phyloP scores from a whole-genome alignment of 2,888 invertebrate species.

The Phrixothrix hirtus region DNA sequence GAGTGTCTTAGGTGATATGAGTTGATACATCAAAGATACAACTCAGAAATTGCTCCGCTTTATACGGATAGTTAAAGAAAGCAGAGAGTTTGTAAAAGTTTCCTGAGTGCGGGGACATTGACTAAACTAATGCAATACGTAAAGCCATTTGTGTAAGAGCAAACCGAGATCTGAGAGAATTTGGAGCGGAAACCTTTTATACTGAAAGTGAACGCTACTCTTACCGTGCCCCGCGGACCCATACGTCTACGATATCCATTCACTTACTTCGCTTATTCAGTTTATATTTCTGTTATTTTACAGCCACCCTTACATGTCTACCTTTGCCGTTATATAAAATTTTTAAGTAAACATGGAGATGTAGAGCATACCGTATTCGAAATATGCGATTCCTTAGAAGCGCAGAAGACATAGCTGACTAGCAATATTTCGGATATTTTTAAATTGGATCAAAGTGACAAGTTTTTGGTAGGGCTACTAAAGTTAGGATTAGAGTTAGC shows the following conservation, averaged over 20 bases:
- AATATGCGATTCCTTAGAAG: too few species aligned
- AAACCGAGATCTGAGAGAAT: constrained; percentile 36
- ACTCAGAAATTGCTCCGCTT: constrained; percentile 24
- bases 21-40: constrained; percentile 14
- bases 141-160: constrained; percentile 39
- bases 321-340: too few species aligned
- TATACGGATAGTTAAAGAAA: constrained; percentile 35
- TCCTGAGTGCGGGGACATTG: constrained; percentile 32
- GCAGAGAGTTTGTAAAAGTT: constrained; percentile 34
- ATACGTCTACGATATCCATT: constrained; percentile 27
- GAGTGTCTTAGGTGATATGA: constrained; percentile 1
- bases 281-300: constrained; percentile 25
- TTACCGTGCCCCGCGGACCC: constrained; percentile 27
- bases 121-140: constrained; percentile 38
- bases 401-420: too few species aligned
- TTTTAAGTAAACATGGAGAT: too few species aligned
- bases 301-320: neutral
- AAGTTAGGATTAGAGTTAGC: constrained; percentile 25
- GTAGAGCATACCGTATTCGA: too few species aligned
- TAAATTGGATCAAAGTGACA: constrained; percentile 25
- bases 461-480: constrained; percentile 24
- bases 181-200: constrained; percentile 47
- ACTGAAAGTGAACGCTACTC: constrained; percentile 35
- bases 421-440: constrained; percentile 12
- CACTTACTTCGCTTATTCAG: constrained; percentile 27